Evolutionary conservation across 2,888 invertebrate genomes (phyloP).

Genomic region (Sinohyriopsis cumingii): DNA sequence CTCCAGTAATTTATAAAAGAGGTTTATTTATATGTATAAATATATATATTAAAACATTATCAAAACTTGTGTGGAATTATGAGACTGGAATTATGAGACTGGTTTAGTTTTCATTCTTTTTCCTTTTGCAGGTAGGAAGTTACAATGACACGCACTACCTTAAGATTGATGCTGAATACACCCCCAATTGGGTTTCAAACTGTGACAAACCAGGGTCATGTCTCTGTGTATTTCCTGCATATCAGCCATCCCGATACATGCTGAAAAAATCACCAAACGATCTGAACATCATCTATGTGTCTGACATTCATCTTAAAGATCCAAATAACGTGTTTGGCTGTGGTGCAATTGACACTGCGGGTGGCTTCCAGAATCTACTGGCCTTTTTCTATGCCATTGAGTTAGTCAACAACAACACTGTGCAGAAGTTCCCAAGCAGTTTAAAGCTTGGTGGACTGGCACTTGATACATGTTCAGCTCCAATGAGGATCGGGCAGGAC

Average conservation of each 20-base stretch:
- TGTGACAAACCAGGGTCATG: slow-evolving; percentile 44
- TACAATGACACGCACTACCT: slow-evolving; percentile 66
- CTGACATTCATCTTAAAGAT: slow-evolving; percentile 70
- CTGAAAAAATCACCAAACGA: slow-evolving; percentile 47
- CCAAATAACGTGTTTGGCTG: slow-evolving; percentile 65
- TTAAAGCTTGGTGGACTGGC: slow-evolving; percentile 67
- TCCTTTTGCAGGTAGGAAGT: slow-evolving; percentile 60
- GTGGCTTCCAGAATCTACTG: slow-evolving; percentile 69
- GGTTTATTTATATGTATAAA: no score
- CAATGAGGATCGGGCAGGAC: slow-evolving; percentile 67
- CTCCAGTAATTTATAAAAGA: no score
- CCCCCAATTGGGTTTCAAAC: slow-evolving; percentile 44
- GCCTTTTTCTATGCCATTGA: slow-evolving; percentile 72
- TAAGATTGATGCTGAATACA: slow-evolving; percentile 59
- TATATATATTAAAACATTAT: no score
- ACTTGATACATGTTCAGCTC: slow-evolving; percentile 69
- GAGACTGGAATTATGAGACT: neutral
- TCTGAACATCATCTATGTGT: slow-evolving; percentile 70
- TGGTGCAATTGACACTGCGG: slow-evolving; percentile 64
- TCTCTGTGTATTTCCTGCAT: slow-evolving; percentile 49
- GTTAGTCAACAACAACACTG: slow-evolving; percentile 65
- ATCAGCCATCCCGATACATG: slow-evolving; percentile 61
- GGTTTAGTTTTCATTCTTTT: neutral
- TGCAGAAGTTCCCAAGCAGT: slow-evolving; percentile 42
- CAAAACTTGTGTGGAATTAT: neutral